Evolutionary conservation across 2,888 invertebrate genomes (phyloP), one percentile per base, ranked within the genome.

Genomic region (Tiliacea aurago): DNA sequence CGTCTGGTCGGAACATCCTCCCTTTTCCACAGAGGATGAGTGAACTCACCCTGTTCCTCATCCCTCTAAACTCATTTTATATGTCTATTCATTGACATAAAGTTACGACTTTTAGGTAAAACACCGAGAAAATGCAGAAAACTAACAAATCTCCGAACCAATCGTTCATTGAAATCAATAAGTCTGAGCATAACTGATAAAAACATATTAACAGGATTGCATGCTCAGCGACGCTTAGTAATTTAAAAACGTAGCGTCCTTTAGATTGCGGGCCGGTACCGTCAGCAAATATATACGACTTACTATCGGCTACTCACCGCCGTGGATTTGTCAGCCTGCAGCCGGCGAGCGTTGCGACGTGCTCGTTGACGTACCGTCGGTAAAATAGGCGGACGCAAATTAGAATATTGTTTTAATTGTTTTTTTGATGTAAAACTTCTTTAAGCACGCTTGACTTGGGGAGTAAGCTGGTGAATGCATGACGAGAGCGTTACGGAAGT

Each of bases 261-360:
- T 89, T 78, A 90, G 92, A 91, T 92, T 90, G 92, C 89, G 89
- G 90, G 89, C 85, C 86, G 88, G 88, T 92, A 93, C 86, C 91
- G 94, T 94, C 95, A 92, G 95, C 95, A 95, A 94, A 94, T 94
- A 94, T 93, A 94, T 93, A 94, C 93, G 93, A 94, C 93, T 94
- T 92, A 91, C 91, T 89, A 92, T 93, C 92, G 94, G 93, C 94
- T 91, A 94, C 93, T 94, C 94, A 90, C 91, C 92, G 91, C 91
- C 87, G 91, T 89, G 95, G 94, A 95, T 95, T 95, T 95, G 95
- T 95, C 94, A 93, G 94, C 91, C 91, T 91, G 81, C 82, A 82
- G 76, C 81, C 84, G 76, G 82, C 75, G 80, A 86, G 84, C 83
- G 88, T 71, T 83, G 88, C 87, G 82, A 89, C 89, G 90, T 87